Percentiles rank a stretch among this genome's conserved stretches.
Conservation (phyloP, 2,113 vertebrate genomes). For the Periophthalmodon schlosseri region DNA sequence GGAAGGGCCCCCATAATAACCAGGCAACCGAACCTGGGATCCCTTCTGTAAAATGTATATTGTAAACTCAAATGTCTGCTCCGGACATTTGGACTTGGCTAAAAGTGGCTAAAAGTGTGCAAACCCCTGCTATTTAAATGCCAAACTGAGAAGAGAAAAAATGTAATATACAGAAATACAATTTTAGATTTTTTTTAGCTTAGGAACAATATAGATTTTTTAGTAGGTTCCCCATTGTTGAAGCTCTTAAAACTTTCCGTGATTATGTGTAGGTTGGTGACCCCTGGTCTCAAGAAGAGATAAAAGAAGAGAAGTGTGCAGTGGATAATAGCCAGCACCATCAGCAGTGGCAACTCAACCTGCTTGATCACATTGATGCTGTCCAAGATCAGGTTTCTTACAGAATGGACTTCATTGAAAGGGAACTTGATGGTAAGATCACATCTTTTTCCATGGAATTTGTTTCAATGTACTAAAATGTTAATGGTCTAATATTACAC, state of each 20-base stretch:
- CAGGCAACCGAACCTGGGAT: too few relatives aligned
- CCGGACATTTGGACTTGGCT: too few relatives aligned
- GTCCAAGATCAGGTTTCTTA: constrained; percentile 93
- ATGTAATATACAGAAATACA: too few relatives aligned
- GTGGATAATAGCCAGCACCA: constrained; percentile 83
- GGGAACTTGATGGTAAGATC: constrained; percentile 88
- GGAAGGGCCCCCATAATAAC: too few relatives aligned
- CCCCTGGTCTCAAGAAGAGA: constrained; percentile 49
- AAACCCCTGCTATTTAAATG: too few relatives aligned
- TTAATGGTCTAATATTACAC: neutral
- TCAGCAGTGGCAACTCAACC: constrained; percentile 93
- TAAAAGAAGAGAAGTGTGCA: constrained; percentile 67
- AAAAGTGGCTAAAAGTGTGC: too few relatives aligned
- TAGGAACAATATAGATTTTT: too few relatives aligned
- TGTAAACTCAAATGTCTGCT: too few relatives aligned
- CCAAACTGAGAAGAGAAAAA: too few relatives aligned
- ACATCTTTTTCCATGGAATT: neutral
- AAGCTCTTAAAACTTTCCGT: neutral
- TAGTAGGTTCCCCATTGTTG: too few relatives aligned
- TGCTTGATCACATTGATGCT: constrained; percentile 91
- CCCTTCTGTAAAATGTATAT: too few relatives aligned
- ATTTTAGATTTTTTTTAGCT: too few relatives aligned
- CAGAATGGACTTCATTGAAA: constrained; percentile 97
- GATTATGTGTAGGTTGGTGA: constrained; percentile 31
- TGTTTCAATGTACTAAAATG: neutral